phyloP scores from a whole-genome alignment of 2,113 vertebrate genomes.

The Apistogramma diplotaenia region DNA sequence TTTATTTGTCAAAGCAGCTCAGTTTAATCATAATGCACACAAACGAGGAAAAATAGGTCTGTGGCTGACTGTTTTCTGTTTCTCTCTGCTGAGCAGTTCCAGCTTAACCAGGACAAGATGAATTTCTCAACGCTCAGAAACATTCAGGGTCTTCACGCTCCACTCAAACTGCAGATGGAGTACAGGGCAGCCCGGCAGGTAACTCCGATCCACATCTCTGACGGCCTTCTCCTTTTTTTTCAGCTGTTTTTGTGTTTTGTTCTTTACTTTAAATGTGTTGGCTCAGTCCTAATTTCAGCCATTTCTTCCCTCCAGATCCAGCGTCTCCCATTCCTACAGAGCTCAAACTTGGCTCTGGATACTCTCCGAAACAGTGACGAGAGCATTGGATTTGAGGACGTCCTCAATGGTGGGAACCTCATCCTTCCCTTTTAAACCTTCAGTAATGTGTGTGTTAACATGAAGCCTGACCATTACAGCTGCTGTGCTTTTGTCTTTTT shows the following conservation, averaged over 20 bases:
- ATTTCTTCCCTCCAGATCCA: conserved; percentile 80
- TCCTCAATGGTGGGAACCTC: conserved; percentile 86
- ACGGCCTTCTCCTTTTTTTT: no score
- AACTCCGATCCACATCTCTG: background rate
- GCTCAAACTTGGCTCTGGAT: conserved; percentile 90
- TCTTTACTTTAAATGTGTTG: background rate
- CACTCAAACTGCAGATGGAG: conserved; percentile 94
- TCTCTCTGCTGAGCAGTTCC: conserved; percentile 78
- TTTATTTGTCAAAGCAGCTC: background rate
- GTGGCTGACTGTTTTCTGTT: background rate
- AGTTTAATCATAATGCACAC: background rate
- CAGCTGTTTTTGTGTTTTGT: background rate
- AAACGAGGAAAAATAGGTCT: background rate
- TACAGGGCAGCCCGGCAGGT: conserved; percentile 91
- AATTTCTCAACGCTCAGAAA: conserved; percentile 88
- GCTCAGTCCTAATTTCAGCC: background rate
- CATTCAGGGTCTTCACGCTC: conserved; percentile 91
- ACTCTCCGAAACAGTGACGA: conserved; percentile 89
- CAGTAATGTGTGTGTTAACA: background rate
- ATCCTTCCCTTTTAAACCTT: accelerated
- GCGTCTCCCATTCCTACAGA: conserved; percentile 91
- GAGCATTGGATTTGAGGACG: conserved; percentile 90
- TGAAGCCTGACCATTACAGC: background rate
- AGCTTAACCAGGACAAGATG: conserved; percentile 91
- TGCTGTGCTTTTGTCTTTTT: conserved; percentile 11